phyloP scores from a whole-genome alignment of 2,797 vertebrate genomes.

The Spea hammondii region DNA sequence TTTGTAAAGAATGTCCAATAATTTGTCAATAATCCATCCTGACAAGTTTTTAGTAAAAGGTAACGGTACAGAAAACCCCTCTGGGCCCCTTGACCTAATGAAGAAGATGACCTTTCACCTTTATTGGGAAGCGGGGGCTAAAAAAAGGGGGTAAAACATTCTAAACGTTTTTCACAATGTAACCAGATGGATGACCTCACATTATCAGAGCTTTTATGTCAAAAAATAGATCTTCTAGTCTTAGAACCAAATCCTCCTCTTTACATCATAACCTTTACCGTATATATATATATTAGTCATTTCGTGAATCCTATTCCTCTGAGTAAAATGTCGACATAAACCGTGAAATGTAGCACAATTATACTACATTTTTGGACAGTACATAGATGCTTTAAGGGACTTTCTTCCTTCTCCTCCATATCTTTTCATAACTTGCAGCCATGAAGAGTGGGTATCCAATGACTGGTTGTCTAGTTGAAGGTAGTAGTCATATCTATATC shows the following conservation, averaged over 20 bases:
- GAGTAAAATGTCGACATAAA: too few relatives aligned
- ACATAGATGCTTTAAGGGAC: too few relatives aligned
- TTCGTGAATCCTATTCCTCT: too few relatives aligned
- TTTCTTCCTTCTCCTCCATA: conserved; percentile 26
- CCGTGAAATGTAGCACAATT: too few relatives aligned
- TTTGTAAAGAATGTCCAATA: conserved; percentile 82
- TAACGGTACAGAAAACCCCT: conserved; percentile 83
- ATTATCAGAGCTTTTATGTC: conserved; percentile 99
- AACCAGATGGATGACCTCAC: conserved; percentile 92
- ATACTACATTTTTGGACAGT: too few relatives aligned
- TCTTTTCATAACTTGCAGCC: too few relatives aligned
- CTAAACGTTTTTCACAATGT: conserved; percentile 88
- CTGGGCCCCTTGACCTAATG: conserved; percentile 87
- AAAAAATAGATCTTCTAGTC: conserved; percentile 85
- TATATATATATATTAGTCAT: too few relatives aligned
- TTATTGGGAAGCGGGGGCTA: conserved; percentile 65
- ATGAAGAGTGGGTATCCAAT: too few relatives aligned
- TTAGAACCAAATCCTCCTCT: too few relatives aligned
- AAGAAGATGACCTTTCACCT: conserved; percentile 92
- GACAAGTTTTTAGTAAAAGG: conserved; percentile 88
- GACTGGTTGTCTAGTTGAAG: too few relatives aligned
- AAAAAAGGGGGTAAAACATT: conserved; percentile 70
- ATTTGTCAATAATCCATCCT: conserved; percentile 91
- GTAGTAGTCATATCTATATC: too few relatives aligned
- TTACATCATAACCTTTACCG: too few relatives aligned